These are phyloP conservation scores for Phaenicophaeus curvirostris DNA, from an alignment of 2,797 vertebrate genomes.

Conservation along the genomic window DNA sequence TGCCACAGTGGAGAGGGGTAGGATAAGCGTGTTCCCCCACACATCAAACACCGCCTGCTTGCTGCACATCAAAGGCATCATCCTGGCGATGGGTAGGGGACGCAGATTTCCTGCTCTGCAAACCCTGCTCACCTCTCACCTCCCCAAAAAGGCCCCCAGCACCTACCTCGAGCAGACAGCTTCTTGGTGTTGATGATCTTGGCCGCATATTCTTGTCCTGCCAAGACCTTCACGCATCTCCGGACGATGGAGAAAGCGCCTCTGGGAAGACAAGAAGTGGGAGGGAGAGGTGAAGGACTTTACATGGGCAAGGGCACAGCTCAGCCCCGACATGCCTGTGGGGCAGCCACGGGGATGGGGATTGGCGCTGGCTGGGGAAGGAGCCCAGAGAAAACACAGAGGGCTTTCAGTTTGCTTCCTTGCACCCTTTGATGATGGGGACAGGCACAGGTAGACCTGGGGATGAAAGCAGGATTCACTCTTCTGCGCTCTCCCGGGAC, in stretches of 20 bases:
- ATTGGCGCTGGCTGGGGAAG: background rate
- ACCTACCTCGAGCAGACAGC: conserved; percentile 92
- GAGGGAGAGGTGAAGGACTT: background rate
- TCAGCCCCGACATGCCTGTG: background rate
- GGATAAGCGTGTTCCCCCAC: background rate
- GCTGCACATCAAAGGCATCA: background rate
- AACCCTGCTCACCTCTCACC: background rate
- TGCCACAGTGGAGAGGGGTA: fast-evolving
- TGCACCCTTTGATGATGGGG: background rate
- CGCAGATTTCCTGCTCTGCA: fast-evolving
- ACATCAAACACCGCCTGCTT: background rate
- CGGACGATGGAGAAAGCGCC: conserved; percentile 98
- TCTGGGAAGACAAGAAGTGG: conserved; percentile 74
- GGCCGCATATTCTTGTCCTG: conserved; percentile 95
- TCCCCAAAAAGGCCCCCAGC: background rate
- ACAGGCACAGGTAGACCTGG: background rate
- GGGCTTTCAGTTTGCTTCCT: background rate
- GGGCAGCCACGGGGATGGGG: background rate
- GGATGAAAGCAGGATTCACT: background rate
- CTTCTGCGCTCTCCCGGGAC: background rate
- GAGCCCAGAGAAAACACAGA: background rate
- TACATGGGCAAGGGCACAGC: fast-evolving
- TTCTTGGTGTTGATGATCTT: conserved; percentile 99
- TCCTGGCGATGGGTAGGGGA: fast-evolving
- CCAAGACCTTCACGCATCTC: conserved; percentile 93